Conservation (phyloP, 64 coral and sea anemone species). For the Acropora yongei region DNA sequence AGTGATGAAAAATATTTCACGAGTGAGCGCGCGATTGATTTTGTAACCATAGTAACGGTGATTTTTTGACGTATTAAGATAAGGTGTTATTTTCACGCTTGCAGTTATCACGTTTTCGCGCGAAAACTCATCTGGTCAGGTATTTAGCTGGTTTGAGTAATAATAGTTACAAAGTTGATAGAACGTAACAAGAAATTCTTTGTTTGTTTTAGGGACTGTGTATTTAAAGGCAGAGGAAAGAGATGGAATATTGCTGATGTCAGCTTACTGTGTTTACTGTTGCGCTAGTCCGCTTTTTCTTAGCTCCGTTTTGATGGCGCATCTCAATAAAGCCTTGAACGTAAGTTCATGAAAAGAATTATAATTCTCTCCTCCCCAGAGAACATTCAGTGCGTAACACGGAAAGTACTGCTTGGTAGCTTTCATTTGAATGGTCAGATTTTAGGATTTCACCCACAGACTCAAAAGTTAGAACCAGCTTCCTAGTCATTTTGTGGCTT, state of each 20-base stretch:
- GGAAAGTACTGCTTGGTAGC: not conserved
- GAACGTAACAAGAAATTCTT: not conserved
- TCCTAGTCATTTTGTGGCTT: not conserved
- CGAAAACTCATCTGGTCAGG: too few relatives aligned
- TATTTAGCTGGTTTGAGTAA: too few relatives aligned
- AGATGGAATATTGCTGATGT: slow-evolving; percentile 75
- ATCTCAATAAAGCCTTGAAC: slow-evolving; percentile 75
- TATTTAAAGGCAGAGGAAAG: slow-evolving; percentile 68
- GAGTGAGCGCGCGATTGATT: too few relatives aligned
- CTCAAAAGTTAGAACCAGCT: not conserved
- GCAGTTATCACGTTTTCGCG: too few relatives aligned
- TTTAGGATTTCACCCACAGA: not conserved
- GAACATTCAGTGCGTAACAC: not conserved
- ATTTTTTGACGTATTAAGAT: too few relatives aligned
- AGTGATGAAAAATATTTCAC: too few relatives aligned
- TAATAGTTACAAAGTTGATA: not conserved
- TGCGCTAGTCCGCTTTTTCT: slow-evolving; percentile 78
- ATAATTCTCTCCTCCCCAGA: too few relatives aligned
- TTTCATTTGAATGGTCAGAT: not conserved
- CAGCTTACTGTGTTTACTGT: slow-evolving; percentile 79
- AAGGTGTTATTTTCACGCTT: too few relatives aligned
- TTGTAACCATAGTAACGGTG: too few relatives aligned
- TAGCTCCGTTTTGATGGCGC: slow-evolving; percentile 79
- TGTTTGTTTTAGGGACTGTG: slow-evolving; percentile 54
- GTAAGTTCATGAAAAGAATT: slow-evolving; percentile 13